phyloP scores from a whole-genome alignment of 1,140 invertebrate genomes.

The Chlorops oryzae region DNA sequence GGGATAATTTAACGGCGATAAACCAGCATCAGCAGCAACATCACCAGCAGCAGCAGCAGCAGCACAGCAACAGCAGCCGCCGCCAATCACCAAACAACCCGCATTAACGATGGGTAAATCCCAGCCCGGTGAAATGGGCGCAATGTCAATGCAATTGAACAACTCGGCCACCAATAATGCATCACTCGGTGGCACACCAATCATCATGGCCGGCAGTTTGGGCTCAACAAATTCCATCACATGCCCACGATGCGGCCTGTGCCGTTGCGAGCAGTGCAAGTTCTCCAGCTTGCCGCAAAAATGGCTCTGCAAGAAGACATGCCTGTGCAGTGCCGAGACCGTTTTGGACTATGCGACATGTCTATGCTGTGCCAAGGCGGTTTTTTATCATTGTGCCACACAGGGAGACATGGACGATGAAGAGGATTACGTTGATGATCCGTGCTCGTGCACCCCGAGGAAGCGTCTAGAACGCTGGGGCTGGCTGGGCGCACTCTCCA shows the following conservation, averaged over 20 bases:
- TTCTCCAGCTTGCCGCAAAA: constrained; percentile 74
- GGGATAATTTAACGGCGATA: constrained; percentile 16
- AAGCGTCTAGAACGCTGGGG: constrained; percentile 70
- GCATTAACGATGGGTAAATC: constrained; percentile 21
- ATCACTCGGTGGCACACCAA: constrained; percentile 22
- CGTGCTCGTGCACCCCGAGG: constrained; percentile 74
- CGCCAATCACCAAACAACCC: constrained; percentile 55
- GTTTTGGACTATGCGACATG: constrained; percentile 83
- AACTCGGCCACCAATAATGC: constrained; percentile 17
- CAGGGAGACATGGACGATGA: constrained; percentile 63
- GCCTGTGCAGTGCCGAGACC: constrained; percentile 78
- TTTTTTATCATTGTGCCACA: constrained; percentile 86
- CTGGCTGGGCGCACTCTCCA: constrained; percentile 71
- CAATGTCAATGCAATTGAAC: too few species aligned
- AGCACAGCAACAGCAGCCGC: constrained; percentile 25
- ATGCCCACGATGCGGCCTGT: constrained; percentile 77
- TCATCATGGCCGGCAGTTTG: constrained; percentile 26
- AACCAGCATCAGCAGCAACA: constrained; percentile 6
- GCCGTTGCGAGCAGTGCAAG: constrained; percentile 80
- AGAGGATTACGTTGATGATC: constrained; percentile 70
- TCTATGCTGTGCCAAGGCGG: constrained; percentile 85
- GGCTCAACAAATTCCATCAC: constrained; percentile 60
- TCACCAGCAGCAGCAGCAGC: constrained; percentile 16
- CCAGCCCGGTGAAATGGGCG: too few species aligned
- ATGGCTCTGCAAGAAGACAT: constrained; percentile 83